phyloP scores from a whole-genome alignment of 1,140 invertebrate species.

The Thaumetopoea pityocampa region DNA sequence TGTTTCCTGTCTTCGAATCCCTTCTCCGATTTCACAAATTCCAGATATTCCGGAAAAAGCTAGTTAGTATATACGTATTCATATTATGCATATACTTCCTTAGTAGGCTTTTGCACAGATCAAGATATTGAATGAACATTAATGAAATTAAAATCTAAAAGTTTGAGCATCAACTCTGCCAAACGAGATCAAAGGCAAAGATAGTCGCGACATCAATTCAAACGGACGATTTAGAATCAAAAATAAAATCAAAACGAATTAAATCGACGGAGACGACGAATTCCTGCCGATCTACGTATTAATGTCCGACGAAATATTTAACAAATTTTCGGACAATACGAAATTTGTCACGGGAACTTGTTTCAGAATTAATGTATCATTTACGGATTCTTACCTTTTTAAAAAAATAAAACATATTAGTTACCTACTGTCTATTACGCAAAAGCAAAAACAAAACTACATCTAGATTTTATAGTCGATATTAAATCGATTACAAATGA shows the following conservation, averaged over 20 bases:
- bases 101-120: slow-evolving; percentile 1
- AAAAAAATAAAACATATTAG: too few species aligned
- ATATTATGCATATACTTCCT: not conserved
- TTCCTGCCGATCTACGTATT: slow-evolving; percentile 35
- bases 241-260: slow-evolving; percentile 37
- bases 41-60: too few species aligned
- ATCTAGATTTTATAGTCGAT: too few species aligned
- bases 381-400: too few species aligned
- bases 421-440: too few species aligned
- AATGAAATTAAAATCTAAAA: too few species aligned
- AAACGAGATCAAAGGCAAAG: slow-evolving; percentile 39
- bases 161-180: slow-evolving; percentile 20
- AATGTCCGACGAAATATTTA: slow-evolving; percentile 49
- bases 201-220: slow-evolving; percentile 53
- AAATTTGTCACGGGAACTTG: slow-evolving; percentile 46
- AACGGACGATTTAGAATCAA: slow-evolving; percentile 34
- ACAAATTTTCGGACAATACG: slow-evolving; percentile 26
- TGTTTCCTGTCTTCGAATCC: too few species aligned
- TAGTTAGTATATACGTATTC: not conserved
- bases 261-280: slow-evolving; percentile 27
- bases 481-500: too few species aligned
- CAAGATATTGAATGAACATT: too few species aligned
- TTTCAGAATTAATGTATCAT: not conserved
- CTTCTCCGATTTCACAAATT: too few species aligned
- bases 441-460: too few species aligned